Evolutionary conservation across 2,113 vertebrate species (phyloP).

Genomic region (Sphaerodactylus townsendi): DNA sequence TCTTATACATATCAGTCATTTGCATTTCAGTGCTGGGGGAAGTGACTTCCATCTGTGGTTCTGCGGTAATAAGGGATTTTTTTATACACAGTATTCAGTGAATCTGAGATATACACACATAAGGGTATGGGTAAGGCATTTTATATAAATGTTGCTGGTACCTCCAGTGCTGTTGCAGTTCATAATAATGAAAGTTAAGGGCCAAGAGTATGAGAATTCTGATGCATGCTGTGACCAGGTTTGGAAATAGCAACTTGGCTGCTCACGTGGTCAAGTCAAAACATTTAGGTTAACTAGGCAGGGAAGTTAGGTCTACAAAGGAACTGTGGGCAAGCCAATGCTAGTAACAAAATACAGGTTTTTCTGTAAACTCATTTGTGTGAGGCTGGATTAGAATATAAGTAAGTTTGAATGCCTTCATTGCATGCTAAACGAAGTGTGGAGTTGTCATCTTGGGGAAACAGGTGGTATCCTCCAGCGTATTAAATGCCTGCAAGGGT

Average conservation of each 20-base stretch:
- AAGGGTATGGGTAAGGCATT: not conserved
- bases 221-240: not conserved
- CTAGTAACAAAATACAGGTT: not conserved
- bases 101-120: not conserved
- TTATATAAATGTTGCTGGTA: not conserved
- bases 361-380: not conserved
- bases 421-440: not conserved
- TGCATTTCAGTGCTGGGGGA: slow-evolving; percentile 16
- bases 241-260: not conserved
- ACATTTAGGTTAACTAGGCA: not conserved
- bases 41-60: slow-evolving; percentile 9
- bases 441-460: not conserved
- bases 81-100: not conserved
- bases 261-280: not conserved
- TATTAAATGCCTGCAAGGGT: not conserved
- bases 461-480: not conserved
- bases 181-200: not conserved
- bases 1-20: not conserved
- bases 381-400: not conserved
- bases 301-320: not conserved
- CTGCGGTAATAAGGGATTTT: not conserved
- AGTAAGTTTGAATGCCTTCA: not conserved
- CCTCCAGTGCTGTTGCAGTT: slow-evolving; percentile 1
- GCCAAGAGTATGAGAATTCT: not conserved
- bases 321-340: not conserved